phyloP scores from a whole-genome alignment of 2,113 vertebrate genomes.

The Paratilapia polleni region DNA sequence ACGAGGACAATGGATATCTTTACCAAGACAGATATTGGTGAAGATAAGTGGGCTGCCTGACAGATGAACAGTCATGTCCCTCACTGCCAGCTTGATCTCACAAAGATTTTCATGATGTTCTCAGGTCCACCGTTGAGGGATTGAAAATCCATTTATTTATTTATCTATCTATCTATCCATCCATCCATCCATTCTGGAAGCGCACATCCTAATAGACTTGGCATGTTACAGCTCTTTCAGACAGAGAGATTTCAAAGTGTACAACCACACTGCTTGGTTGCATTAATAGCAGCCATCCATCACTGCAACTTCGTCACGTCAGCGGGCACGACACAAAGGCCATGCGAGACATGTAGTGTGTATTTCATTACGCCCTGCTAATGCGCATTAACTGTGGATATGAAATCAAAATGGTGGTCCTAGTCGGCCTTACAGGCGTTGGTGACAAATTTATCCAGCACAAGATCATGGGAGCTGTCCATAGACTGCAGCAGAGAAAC shows the following conservation, averaged over 20 bases:
- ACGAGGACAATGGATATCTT: neutral
- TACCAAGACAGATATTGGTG: neutral
- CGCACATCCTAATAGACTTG: neutral
- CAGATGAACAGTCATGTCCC: too few relatives aligned
- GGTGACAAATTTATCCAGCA: neutral
- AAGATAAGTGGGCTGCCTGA: too few relatives aligned
- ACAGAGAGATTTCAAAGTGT: neutral
- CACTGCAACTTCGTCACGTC: constrained; percentile 58
- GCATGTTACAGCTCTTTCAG: neutral
- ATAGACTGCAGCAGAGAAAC: neutral
- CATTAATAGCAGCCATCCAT: constrained; percentile 57
- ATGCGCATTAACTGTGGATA: neutral
- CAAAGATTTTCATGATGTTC: neutral
- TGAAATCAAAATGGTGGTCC: constrained; percentile 49
- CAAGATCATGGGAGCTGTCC: neutral
- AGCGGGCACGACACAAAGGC: constrained; percentile 5
- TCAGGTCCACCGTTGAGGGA: neutral
- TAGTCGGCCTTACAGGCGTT: neutral
- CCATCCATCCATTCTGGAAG: neutral
- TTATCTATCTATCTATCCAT: neutral
- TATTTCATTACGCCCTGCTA: constrained; percentile 38
- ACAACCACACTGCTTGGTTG: constrained; percentile 33
- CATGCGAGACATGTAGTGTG: constrained; percentile 7
- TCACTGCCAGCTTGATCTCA: neutral
- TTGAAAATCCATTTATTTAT: neutral